phyloP scores from a whole-genome alignment of 2,888 invertebrate species.

The Drosophila buzzatii region DNA sequence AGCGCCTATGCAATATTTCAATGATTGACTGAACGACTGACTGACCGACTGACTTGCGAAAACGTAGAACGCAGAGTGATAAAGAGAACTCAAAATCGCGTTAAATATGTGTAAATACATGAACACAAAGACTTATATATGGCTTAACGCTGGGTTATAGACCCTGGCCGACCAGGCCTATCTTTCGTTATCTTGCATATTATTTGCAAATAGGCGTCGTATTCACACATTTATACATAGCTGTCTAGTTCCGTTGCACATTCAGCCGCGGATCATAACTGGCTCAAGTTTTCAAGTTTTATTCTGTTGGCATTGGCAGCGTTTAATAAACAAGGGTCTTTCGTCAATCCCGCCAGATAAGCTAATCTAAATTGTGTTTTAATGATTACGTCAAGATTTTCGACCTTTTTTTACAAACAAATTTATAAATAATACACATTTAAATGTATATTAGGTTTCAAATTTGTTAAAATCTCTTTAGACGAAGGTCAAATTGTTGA shows the following conservation, averaged over 20 bases:
- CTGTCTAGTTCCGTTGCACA: constrained; percentile 1
- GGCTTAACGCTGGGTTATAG: constrained; percentile 14
- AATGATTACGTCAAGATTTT: constrained; percentile 7
- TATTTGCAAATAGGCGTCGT: constrained; percentile 9
- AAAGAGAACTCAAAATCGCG: neutral
- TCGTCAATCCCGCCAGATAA: constrained; percentile 1
- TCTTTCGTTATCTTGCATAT: constrained; percentile 5
- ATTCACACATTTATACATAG: neutral
- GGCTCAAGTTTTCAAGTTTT: neutral
- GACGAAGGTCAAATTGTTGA: neutral
- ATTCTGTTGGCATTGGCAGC: neutral
- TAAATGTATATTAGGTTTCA: neutral
- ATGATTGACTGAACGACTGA: neutral
- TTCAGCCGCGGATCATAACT: neutral
- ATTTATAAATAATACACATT: constrained; percentile 2
- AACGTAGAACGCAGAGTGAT: neutral
- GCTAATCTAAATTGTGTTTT: neutral
- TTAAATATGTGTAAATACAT: constrained; percentile 19
- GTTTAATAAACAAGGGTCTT: neutral
- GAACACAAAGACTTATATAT: neutral
- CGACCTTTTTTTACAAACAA: neutral
- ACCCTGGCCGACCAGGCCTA: constrained; percentile 13
- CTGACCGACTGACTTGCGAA: constrained; percentile 7
- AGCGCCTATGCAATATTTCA: constrained; percentile 14
- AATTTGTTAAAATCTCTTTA: neutral